Conservation (phyloP, 2,113 vertebrate genomes). For the Epinephelus moara region DNA sequence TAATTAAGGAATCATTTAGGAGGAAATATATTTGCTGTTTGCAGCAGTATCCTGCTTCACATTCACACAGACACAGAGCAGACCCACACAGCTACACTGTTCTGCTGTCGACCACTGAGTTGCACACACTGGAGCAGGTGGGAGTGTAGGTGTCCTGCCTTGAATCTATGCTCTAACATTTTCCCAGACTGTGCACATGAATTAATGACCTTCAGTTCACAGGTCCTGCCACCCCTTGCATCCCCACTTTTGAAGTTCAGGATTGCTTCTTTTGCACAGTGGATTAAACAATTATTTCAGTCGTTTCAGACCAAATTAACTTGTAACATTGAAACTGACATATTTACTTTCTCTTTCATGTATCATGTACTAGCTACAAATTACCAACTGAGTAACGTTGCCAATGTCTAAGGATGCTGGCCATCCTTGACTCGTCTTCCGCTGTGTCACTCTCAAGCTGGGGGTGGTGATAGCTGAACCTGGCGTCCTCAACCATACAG, state of each 20-base stretch:
- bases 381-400: not conserved
- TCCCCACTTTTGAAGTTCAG: not conserved
- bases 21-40: constrained; percentile 4
- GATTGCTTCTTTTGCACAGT: constrained; percentile 2
- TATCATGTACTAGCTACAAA: not conserved
- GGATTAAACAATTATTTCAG: not conserved
- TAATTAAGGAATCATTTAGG: constrained; percentile 19
- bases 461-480: not conserved
- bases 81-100: not conserved
- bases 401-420: not conserved
- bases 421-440: too few species aligned
- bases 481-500: not conserved
- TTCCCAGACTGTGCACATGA: constrained; percentile 14
- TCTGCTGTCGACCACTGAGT: constrained; percentile 16
- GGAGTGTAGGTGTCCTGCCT: constrained; percentile 1
- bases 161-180: not conserved
- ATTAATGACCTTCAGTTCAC: constrained; percentile 28
- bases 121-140: constrained; percentile 9
- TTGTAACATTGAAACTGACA: not conserved
- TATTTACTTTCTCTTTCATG: not conserved
- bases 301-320: not conserved
- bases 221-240: not conserved
- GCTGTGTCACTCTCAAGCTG: not conserved
- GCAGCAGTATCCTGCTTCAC: not conserved
- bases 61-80: constrained; percentile 8